phyloP scores from a whole-genome alignment of 2,113 vertebrate genomes.

The human (Homo sapiens) region GRCh38 chr6:5742001-5742500 shows the following conservation, averaged over 20 bases:
- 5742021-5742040: not conserved
- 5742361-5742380: conserved; percentile 27
- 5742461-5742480: not conserved
- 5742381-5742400: not conserved
- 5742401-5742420: not conserved
- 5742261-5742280: not conserved
- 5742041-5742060: not conserved
- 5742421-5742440: not conserved
- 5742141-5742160: not conserved
- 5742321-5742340: not conserved
- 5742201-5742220: not conserved
- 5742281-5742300: not conserved
- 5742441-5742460: not conserved
- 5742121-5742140: not conserved
- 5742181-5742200: too few relatives aligned
- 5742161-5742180: not conserved
- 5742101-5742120: not conserved
- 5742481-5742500: not conserved
- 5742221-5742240: not conserved
- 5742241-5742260: not conserved
- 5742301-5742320: not conserved
- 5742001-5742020: not conserved
- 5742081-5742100: not conserved
- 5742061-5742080: not conserved
- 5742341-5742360: not conserved